Evolutionary conservation across 2,113 vertebrate species (phyloP).

Genomic region (Tursiops truncatus): DNA sequence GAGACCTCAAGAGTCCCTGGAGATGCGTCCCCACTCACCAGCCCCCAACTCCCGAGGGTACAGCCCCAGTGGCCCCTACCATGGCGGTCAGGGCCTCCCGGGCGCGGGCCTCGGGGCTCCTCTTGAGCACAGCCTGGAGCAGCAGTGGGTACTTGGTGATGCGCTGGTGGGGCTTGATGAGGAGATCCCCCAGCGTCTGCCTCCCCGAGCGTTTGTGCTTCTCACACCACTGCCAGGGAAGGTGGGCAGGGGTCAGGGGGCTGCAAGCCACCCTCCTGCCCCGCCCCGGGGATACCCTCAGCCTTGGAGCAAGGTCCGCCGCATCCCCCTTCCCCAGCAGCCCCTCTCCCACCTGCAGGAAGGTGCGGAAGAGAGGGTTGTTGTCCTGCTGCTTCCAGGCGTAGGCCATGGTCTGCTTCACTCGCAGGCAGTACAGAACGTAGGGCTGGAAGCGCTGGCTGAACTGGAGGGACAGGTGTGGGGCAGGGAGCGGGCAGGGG

Average conservation of each 20-base stretch:
- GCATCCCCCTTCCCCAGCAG: not conserved
- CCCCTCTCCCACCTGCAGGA: slow-evolving; percentile 80
- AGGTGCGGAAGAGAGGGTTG: slow-evolving; percentile 84
- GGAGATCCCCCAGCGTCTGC: slow-evolving; percentile 89
- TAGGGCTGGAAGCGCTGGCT: slow-evolving; percentile 85
- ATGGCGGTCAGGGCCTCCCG: slow-evolving; percentile 84
- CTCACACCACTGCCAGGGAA: slow-evolving; percentile 88
- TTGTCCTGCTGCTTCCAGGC: slow-evolving; percentile 83
- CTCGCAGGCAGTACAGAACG: slow-evolving; percentile 85
- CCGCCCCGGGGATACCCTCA: not conserved
- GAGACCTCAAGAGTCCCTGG: not conserved
- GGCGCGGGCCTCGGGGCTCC: slow-evolving; percentile 80
- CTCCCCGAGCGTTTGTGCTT: slow-evolving; percentile 88
- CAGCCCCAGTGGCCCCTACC: slow-evolving; percentile 78
- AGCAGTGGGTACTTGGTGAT: slow-evolving; percentile 92
- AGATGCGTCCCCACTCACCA: not conserved
- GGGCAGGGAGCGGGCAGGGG: not conserved
- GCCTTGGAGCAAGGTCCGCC: not conserved
- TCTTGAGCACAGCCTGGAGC: slow-evolving; percentile 90
- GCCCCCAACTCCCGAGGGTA: not conserved
- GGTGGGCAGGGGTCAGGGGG: not conserved
- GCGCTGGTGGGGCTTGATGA: slow-evolving; percentile 91
- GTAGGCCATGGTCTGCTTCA: slow-evolving; percentile 85
- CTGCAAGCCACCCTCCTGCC: not conserved
- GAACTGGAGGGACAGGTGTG: slow-evolving; percentile 79